Evolutionary conservation across 2,113 vertebrate species (phyloP).

Genomic region (Lasiurus cinereus): DNA sequence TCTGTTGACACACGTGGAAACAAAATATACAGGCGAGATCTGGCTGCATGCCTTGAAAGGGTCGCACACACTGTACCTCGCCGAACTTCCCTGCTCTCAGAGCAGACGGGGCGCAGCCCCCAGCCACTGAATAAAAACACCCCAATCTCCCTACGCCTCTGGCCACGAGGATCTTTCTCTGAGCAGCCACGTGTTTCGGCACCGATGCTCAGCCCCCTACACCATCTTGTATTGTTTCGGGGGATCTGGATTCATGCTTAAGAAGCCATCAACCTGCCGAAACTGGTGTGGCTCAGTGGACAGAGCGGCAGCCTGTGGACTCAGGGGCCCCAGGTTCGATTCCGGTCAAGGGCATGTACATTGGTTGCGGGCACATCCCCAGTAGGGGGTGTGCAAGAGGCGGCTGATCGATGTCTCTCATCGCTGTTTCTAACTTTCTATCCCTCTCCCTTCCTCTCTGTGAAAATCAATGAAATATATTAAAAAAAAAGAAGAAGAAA

Average conservation of each 20-base stretch:
- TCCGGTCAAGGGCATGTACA: too few species aligned
- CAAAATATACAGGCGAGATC: not conserved
- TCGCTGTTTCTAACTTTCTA: too few species aligned
- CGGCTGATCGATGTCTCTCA: too few species aligned
- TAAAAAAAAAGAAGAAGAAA: too few species aligned
- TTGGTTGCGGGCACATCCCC: too few species aligned
- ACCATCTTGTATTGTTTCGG: constrained; percentile 59
- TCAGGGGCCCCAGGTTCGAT: too few species aligned
- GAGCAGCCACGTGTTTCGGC: not conserved
- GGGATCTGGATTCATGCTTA: constrained; percentile 53
- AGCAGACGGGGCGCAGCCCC: not conserved
- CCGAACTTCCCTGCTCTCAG: constrained; percentile 18
- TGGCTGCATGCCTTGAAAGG: not conserved
- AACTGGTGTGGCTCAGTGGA: too few species aligned
- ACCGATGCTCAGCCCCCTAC: constrained; percentile 62
- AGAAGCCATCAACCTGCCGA: not conserved
- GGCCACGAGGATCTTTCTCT: constrained; percentile 53
- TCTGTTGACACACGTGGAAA: not conserved
- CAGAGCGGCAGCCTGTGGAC: too few species aligned
- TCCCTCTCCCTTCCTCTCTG: too few species aligned
- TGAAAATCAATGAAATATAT: too few species aligned
- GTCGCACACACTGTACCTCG: not conserved
- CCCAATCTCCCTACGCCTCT: not conserved
- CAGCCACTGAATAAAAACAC: constrained; percentile 46
- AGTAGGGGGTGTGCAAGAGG: too few species aligned